Percentiles rank a stretch among this genome's conserved stretches.
Evolutionary conservation across 1,140 invertebrate genomes (phyloP).

Genomic region (Drosophila tropicalis): DNA sequence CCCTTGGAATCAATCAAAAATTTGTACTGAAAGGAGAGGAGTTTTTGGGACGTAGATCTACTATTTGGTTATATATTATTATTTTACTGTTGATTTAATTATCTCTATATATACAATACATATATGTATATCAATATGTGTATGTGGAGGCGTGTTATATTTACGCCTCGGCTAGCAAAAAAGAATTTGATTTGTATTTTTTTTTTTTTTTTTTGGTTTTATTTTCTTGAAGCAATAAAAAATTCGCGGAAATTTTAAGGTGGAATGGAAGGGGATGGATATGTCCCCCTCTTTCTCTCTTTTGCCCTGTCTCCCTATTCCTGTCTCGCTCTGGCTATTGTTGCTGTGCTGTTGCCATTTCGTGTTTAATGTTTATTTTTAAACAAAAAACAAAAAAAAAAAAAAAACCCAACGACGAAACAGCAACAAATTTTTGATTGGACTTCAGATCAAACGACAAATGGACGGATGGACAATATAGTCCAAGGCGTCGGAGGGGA

Average conservation of each 20-base stretch:
- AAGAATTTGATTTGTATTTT: slow-evolving; percentile 29
- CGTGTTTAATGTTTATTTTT: slow-evolving; percentile 40
- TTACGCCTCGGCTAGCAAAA: slow-evolving; percentile 17
- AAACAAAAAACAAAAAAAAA: slow-evolving; percentile 6
- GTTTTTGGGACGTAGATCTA: neutral
- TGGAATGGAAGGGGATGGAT: neutral
- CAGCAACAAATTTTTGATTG: slow-evolving; percentile 20
- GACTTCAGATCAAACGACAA: neutral
- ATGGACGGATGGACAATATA: neutral
- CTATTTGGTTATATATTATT: neutral
- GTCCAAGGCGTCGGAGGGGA: neutral
- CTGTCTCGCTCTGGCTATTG: neutral
- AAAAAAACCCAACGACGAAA: neutral
- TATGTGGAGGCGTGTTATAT: slow-evolving; percentile 20
- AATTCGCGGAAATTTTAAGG: slow-evolving; percentile 59
- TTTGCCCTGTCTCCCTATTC: neutral
- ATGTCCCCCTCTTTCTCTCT: neutral
- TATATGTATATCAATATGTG: neutral
- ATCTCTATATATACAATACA: neutral
- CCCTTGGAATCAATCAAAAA: no score
- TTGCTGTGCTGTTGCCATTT: neutral
- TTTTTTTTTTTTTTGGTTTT: slow-evolving; percentile 15
- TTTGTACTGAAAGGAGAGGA: no score
- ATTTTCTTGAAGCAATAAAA: slow-evolving; percentile 44
- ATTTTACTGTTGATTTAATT: neutral